Conservation (phyloP, 2,797 vertebrate species). For the Hydrophis major region DNA sequence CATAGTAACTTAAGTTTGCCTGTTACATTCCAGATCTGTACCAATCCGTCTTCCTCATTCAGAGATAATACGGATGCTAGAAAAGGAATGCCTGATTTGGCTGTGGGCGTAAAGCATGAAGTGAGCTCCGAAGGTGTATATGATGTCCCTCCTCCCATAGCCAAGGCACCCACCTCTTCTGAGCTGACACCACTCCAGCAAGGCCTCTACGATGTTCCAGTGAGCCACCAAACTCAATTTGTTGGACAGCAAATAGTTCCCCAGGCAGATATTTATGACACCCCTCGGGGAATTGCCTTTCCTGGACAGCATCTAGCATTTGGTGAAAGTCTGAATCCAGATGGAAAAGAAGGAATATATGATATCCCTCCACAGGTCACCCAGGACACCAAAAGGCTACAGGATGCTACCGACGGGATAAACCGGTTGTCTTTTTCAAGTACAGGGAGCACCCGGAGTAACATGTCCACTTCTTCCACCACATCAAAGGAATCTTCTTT, state of each 20-base stretch:
- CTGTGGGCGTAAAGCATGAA: slow-evolving; percentile 73
- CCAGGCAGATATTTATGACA: slow-evolving; percentile 85
- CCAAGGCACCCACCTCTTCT: slow-evolving; percentile 67
- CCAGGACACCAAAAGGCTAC: slow-evolving; percentile 69
- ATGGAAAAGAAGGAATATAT: slow-evolving; percentile 79
- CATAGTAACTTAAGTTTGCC: slow-evolving; percentile 29
- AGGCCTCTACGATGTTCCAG: slow-evolving; percentile 79
- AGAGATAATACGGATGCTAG: slow-evolving; percentile 67
- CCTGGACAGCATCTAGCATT: slow-evolving; percentile 65
- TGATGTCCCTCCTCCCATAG: slow-evolving; percentile 81
- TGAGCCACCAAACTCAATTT: slow-evolving; percentile 65
- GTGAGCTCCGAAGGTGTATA: slow-evolving; percentile 82
- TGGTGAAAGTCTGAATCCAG: slow-evolving; percentile 61
- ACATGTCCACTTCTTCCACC: slow-evolving; percentile 96
- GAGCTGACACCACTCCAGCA: slow-evolving; percentile 68
- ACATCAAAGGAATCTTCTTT: slow-evolving; percentile 80
- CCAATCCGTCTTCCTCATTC: slow-evolving; percentile 55
- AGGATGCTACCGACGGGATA: slow-evolving; percentile 86
- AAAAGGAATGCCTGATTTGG: slow-evolving; percentile 87
- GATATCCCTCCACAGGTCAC: slow-evolving; percentile 80
- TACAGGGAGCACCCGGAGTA: slow-evolving; percentile 90
- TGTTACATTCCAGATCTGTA: slow-evolving; percentile 65
- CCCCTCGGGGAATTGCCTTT: slow-evolving; percentile 81
- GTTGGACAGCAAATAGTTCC: slow-evolving; percentile 59
- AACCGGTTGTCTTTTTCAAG: slow-evolving; percentile 94